Percentiles rank a stretch among this genome's conserved stretches.
phyloP scores from a whole-genome alignment of 2,113 vertebrate genomes.

The Circaetus gallicus region DNA sequence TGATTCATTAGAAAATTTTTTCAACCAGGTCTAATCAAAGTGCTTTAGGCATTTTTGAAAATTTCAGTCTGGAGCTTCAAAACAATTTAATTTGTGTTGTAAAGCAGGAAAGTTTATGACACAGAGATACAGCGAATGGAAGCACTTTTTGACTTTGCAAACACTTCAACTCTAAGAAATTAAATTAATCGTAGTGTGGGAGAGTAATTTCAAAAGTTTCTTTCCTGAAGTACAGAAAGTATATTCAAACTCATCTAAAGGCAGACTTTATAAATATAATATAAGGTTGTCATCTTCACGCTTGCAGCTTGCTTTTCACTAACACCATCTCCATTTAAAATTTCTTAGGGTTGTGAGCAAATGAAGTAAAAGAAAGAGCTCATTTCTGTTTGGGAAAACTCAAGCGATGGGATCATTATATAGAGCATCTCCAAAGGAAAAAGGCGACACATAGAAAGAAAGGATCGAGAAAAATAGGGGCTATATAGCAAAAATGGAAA shows the following conservation, averaged over 20 bases:
- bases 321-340: slow-evolving; percentile 8
- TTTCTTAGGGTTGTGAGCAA: slow-evolving; percentile 27
- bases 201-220: slow-evolving; percentile 66
- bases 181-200: slow-evolving; percentile 64
- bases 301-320: slow-evolving; percentile 20
- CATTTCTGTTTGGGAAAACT: neutral
- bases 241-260: slow-evolving; percentile 49
- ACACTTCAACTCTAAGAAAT: slow-evolving; percentile 55
- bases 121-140: slow-evolving; percentile 19
- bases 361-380: slow-evolving; percentile 14
- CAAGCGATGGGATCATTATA: slow-evolving; percentile 7
- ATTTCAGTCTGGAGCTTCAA: slow-evolving; percentile 1
- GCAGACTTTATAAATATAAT: slow-evolving; percentile 63
- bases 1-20: slow-evolving; percentile 25
- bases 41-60: slow-evolving; percentile 20
- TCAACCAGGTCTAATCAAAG: slow-evolving; percentile 41
- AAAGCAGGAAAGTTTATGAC: slow-evolving; percentile 5
- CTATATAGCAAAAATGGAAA: neutral
- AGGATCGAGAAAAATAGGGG: neutral
- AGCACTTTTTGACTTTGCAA: slow-evolving; percentile 28
- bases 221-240: slow-evolving; percentile 30
- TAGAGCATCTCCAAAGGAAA: neutral
- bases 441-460: neutral
- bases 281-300: slow-evolving; percentile 49
- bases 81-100: slow-evolving; percentile 32